Evolutionary conservation across 2,888 invertebrate species (phyloP).

Genomic region (Orchestes rusci): DNA sequence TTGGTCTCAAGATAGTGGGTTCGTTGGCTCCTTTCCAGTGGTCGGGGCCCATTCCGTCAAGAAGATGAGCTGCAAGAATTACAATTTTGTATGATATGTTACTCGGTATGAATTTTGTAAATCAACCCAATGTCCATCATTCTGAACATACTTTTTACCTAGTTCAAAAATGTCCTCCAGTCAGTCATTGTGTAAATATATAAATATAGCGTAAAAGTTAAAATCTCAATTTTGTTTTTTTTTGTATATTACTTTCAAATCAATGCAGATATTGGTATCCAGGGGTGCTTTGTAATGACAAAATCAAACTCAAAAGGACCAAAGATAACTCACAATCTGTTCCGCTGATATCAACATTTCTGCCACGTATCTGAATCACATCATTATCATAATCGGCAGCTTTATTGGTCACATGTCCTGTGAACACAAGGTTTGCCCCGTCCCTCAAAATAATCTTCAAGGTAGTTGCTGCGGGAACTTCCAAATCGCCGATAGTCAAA

Average conservation of each 20-base stretch:
- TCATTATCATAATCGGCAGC: slow-evolving; percentile 11
- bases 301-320: too few relatives aligned
- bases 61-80: slow-evolving; percentile 14
- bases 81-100: too few relatives aligned
- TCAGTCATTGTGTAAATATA: too few relatives aligned
- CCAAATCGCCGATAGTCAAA: slow-evolving; percentile 8
- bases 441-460: slow-evolving; percentile 7
- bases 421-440: slow-evolving; percentile 12
- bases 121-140: too few relatives aligned
- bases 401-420: slow-evolving; percentile 11
- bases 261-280: too few relatives aligned
- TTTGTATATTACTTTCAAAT: too few relatives aligned
- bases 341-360: slow-evolving; percentile 12
- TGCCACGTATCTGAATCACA: slow-evolving; percentile 8
- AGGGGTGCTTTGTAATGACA: too few relatives aligned
- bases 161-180: too few relatives aligned
- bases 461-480: slow-evolving; percentile 10
- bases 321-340: slow-evolving; percentile 14
- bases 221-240: too few relatives aligned
- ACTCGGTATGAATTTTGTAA: too few relatives aligned
- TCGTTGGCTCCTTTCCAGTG: slow-evolving; percentile 18
- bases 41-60: slow-evolving; percentile 18
- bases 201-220: too few relatives aligned
- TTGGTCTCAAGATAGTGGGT: slow-evolving; percentile 13
- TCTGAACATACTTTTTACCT: too few relatives aligned